Percentiles rank a stretch among this genome's conserved stretches.
Conservation (phyloP, 2,797 vertebrate genomes). For the Dallia pectoralis region DNA sequence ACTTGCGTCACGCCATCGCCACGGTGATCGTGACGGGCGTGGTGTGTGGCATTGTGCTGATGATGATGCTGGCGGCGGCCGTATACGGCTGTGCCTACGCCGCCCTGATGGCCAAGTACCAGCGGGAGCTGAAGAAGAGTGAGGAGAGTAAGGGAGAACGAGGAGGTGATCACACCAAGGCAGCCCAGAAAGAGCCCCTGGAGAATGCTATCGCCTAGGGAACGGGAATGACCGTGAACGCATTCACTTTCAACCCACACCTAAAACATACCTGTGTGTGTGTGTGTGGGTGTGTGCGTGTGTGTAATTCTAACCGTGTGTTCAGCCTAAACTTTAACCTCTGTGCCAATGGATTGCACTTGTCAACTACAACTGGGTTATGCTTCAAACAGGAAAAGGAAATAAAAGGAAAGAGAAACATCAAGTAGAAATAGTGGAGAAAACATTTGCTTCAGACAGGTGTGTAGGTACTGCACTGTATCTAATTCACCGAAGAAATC, state of each 20-base stretch:
- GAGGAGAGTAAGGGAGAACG: slow-evolving; percentile 60
- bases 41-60: slow-evolving; percentile 90
- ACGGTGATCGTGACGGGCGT: slow-evolving; percentile 95
- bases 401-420: background rate
- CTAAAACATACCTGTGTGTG: slow-evolving; percentile 23
- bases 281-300: slow-evolving; percentile 36
- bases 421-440: background rate
- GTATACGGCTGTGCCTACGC: slow-evolving; percentile 95
- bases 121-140: slow-evolving; percentile 79
- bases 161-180: slow-evolving; percentile 58
- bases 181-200: slow-evolving; percentile 77
- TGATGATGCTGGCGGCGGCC: slow-evolving; percentile 95
- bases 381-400: background rate
- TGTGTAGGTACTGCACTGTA: background rate
- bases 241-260: slow-evolving; percentile 30
- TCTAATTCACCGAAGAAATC: background rate
- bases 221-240: slow-evolving; percentile 31
- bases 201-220: slow-evolving; percentile 78
- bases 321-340: slow-evolving; percentile 1
- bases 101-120: slow-evolving; percentile 87
- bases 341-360: background rate
- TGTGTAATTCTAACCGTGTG: background rate
- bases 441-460: background rate
- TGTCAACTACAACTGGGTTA: background rate
- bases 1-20: slow-evolving; percentile 88